Conservation (phyloP, 2,113 vertebrate genomes). For the Lepidothrix coronata region DNA sequence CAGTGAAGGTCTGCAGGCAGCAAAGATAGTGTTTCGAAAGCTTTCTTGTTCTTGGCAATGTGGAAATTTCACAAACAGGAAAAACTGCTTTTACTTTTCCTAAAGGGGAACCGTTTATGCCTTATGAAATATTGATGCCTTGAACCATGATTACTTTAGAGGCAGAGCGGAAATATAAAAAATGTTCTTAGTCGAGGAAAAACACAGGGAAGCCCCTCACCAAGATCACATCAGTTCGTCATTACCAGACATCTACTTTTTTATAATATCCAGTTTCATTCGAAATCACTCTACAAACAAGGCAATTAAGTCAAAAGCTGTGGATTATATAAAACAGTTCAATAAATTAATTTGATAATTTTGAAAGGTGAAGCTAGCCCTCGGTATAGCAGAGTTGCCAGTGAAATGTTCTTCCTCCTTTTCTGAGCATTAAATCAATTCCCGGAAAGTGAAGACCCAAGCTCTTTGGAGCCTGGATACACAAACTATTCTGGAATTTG, state of each 20-base stretch:
- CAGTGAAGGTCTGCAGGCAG: slow-evolving; percentile 37
- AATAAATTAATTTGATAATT: neutral
- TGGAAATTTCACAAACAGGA: slow-evolving; percentile 67
- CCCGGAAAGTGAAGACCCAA: neutral
- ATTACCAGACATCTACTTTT: neutral
- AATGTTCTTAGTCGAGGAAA: neutral
- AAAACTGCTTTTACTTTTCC: slow-evolving; percentile 70
- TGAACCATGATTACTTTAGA: neutral
- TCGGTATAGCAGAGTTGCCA: neutral
- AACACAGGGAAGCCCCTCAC: neutral
- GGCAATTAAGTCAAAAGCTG: neutral
- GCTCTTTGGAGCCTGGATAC: neutral
- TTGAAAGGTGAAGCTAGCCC: neutral
- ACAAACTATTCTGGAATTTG: neutral
- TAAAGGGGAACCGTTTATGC: slow-evolving; percentile 28
- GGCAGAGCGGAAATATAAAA: neutral
- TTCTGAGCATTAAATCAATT: neutral
- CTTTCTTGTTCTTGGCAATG: slow-evolving; percentile 52
- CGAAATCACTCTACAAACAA: neutral
- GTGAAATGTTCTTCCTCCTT: neutral
- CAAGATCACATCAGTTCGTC: neutral
- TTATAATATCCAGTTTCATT: neutral
- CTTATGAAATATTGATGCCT: slow-evolving; percentile 31
- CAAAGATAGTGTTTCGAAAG: slow-evolving; percentile 36
- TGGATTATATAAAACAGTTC: neutral